Percentiles rank a stretch among this genome's conserved stretches.
Conservation (phyloP, 2,888 invertebrate genomes). For the Spatulosminthurus flaviceps region DNA sequence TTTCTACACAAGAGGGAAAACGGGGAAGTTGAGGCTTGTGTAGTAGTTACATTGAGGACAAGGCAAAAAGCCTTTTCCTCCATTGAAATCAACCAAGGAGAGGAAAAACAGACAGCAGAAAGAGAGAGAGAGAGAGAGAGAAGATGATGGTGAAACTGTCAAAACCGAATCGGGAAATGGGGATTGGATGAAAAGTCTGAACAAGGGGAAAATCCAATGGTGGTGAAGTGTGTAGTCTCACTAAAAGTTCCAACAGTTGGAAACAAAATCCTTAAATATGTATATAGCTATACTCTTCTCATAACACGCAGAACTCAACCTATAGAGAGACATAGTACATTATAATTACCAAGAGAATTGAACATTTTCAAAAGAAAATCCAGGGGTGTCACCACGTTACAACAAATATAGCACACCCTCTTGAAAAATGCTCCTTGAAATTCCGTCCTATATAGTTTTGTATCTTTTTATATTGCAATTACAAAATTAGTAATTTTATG, state of each 20-base stretch:
- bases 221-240: slow-evolving; percentile 30
- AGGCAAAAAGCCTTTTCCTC: neutral
- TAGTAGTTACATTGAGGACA: neutral
- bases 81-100: neutral
- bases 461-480: too few species aligned
- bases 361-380: slow-evolving; percentile 9
- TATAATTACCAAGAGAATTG: slow-evolving; percentile 5
- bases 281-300: neutral
- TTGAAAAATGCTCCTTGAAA: too few species aligned
- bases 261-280: neutral
- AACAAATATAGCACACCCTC: neutral
- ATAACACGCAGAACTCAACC: neutral
- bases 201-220: slow-evolving; percentile 16
- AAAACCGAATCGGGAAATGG: slow-evolving; percentile 16
- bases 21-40: neutral
- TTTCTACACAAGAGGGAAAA: neutral
- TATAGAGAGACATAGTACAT: neutral
- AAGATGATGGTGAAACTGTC: slow-evolving; percentile 21
- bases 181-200: slow-evolving; percentile 12
- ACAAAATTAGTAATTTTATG: too few species aligned
- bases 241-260: slow-evolving; percentile 43
- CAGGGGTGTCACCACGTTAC: neutral
- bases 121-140: slow-evolving; percentile 21
- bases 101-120: slow-evolving; percentile 27
- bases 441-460: too few species aligned